Evolutionary conservation across 2,797 vertebrate species (phyloP), one percentile per base, ranked within the genome.

Genomic region (Cirrhinus mrigala): DNA sequence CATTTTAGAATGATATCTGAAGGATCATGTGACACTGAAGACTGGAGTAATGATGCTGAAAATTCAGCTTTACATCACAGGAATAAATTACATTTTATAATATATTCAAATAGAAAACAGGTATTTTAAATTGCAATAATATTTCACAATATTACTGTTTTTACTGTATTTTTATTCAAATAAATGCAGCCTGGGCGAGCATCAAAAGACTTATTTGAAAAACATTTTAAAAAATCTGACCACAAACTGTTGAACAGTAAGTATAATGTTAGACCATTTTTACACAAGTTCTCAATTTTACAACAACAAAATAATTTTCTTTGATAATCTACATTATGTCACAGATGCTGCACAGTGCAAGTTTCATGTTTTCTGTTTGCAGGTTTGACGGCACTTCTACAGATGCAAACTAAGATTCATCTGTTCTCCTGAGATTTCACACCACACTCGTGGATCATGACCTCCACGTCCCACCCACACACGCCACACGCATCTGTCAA

Each of bases 381-480:
- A 56, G 14, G n/a, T 2, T 22, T 79, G n/a, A 60, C 12, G 7
- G 58, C 58, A 48, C 5, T 18, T 64, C 24, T 62, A 14, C 15
- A 12, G 58, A 64, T 48, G 40, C 77, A 44, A 24, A 78, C 18
- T 24, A 24, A 24, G 37, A 78, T 40, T 14, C 40, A n/a, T 78
- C 37, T 78, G 9, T 22, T 44, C 37, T 60, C 75, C 33, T 18
- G 75, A 77, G 54, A 78, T 27, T 78, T 78, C 37, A 44, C 37
- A 78, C 22, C 54, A 78, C 77, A 64, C 58, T 64, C 46, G 3
- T 64, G 18, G 77, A 48, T 64, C 44, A 48, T 79, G 58, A 66
- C 77, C 77, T 79, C 40, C 0, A 7, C 1, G 14, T 52, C 14
- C 33, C 80, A 58, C 50, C 24, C n/a, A 22, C 33, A 54, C 62